Percentiles rank a stretch among this genome's conserved stretches.
Conservation (phyloP, 2,797 vertebrate species). For the Hyperoplus immaculatus region DNA sequence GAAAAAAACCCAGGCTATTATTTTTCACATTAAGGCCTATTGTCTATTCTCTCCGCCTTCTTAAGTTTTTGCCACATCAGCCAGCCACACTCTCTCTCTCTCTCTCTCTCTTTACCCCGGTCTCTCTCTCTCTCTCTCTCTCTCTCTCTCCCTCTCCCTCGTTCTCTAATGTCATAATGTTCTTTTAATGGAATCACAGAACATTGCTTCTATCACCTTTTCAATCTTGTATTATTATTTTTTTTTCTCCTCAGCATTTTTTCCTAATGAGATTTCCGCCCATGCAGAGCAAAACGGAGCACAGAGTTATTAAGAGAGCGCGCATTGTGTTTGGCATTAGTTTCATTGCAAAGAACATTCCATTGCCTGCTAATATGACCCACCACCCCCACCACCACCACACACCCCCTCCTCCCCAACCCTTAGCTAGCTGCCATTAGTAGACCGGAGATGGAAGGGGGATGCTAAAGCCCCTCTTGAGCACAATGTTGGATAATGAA, state of each 20-base stretch:
- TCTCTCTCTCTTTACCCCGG: conserved; percentile 28
- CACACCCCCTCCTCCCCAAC: too few species aligned
- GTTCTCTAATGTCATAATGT: conserved; percentile 55
- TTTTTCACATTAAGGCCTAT: conserved; percentile 30
- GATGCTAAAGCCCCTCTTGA: conserved; percentile 56
- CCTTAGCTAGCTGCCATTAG: conserved; percentile 61
- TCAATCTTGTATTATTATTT: conserved; percentile 72
- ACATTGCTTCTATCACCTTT: conserved; percentile 78
- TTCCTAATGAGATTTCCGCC: conserved; percentile 86
- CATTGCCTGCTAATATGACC: conserved; percentile 62
- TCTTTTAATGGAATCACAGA: conserved; percentile 80
- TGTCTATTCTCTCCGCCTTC: conserved; percentile 38
- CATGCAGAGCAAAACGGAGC: conserved; percentile 79
- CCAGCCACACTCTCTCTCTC: conserved; percentile 7
- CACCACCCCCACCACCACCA: conserved; percentile 21
- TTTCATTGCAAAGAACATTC: conserved; percentile 75
- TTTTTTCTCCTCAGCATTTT: conserved; percentile 80
- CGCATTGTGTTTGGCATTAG: conserved; percentile 79
- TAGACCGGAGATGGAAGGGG: conserved; percentile 42
- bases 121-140: conserved; percentile 36
- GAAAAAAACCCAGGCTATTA: conserved; percentile 3
- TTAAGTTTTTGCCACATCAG: conserved; percentile 45
- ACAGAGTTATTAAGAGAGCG: conserved; percentile 79
- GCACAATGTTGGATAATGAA: conserved; percentile 84
- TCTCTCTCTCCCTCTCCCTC: conserved; percentile 18